phyloP scores from a whole-genome alignment of 1,140 invertebrate genomes.

The Himalopsyche phryganea region DNA sequence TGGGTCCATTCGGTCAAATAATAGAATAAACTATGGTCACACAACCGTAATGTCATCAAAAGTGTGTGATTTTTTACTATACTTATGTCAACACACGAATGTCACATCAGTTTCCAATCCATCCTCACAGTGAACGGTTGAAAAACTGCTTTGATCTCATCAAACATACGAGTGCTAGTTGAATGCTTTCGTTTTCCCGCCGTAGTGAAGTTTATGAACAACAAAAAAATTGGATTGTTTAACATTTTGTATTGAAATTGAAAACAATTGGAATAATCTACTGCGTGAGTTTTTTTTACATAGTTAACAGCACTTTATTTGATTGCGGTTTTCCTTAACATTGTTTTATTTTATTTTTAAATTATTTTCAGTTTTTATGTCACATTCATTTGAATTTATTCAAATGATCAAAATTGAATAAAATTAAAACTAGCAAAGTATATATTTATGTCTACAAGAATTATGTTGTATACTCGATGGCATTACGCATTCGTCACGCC shows the following conservation, averaged over 20 bases:
- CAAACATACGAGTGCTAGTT: background rate
- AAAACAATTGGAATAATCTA: background rate
- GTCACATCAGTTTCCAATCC: slow-evolving; percentile 22
- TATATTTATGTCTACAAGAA: too few species aligned
- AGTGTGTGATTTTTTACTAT: slow-evolving; percentile 8
- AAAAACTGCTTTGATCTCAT: background rate
- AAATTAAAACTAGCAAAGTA: too few species aligned
- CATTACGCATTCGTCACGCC: too few species aligned
- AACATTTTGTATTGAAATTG: background rate
- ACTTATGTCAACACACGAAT: slow-evolving; percentile 19
- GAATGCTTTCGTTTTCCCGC: slow-evolving; percentile 4
- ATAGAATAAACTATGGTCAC: slow-evolving; percentile 11
- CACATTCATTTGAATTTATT: too few species aligned
- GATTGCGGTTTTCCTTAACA: background rate
- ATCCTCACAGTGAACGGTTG: slow-evolving; percentile 16
- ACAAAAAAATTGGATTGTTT: slow-evolving; percentile 3
- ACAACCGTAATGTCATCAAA: slow-evolving; percentile 10
- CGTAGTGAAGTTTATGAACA: background rate
- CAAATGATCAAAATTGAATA: too few species aligned
- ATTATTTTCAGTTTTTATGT: too few species aligned
- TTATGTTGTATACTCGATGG: too few species aligned
- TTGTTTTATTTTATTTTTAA: too few species aligned
- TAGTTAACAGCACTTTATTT: background rate
- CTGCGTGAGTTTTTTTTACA: background rate
- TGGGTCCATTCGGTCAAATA: too few species aligned